Evolutionary conservation across 1,140 invertebrate genomes (phyloP).

Genomic region (Lysiphlebus fabarum): DNA sequence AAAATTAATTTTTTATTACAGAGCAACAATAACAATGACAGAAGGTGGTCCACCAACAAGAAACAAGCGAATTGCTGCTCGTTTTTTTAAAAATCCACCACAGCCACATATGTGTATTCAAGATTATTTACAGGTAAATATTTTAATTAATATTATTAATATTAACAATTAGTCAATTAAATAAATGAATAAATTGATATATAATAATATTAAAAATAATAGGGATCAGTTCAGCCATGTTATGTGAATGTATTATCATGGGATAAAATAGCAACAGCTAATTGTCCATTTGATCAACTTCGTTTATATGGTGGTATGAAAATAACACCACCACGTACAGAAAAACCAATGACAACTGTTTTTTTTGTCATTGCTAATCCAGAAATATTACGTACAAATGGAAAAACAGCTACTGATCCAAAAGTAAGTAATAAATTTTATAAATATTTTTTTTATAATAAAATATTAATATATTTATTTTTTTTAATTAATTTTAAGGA

Average conservation of each 20-base stretch:
- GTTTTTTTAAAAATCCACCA: slow-evolving; percentile 68
- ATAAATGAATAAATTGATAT: no score
- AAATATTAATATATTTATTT: no score
- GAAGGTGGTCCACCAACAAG: slow-evolving; percentile 35
- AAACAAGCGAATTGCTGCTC: slow-evolving; percentile 45
- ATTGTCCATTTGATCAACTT: slow-evolving; percentile 62
- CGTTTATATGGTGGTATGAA: slow-evolving; percentile 70
- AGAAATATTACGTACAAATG: slow-evolving; percentile 63
- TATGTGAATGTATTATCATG: slow-evolving; percentile 71
- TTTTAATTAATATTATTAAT: no score
- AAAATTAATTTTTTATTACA: no score
- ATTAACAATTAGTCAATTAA: no score
- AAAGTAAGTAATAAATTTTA: no score
- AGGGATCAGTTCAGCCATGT: slow-evolving; percentile 47
- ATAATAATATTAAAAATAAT: slow-evolving; percentile 51
- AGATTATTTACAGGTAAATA: slow-evolving; percentile 59
- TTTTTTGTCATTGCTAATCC: slow-evolving; percentile 72
- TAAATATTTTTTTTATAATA: no score
- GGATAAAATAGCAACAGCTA: slow-evolving; percentile 66
- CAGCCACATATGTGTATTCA: slow-evolving; percentile 74
- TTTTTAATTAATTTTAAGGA: slow-evolving; percentile 65
- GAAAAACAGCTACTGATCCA: slow-evolving; percentile 64
- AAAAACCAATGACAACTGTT: slow-evolving; percentile 59
- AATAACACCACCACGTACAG: slow-evolving; percentile 61
- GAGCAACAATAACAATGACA: slow-evolving; percentile 35